Evolutionary conservation across 2,888 invertebrate species (phyloP), one percentile per base, ranked within the genome.

Genomic region (Slavum lentiscoides): DNA sequence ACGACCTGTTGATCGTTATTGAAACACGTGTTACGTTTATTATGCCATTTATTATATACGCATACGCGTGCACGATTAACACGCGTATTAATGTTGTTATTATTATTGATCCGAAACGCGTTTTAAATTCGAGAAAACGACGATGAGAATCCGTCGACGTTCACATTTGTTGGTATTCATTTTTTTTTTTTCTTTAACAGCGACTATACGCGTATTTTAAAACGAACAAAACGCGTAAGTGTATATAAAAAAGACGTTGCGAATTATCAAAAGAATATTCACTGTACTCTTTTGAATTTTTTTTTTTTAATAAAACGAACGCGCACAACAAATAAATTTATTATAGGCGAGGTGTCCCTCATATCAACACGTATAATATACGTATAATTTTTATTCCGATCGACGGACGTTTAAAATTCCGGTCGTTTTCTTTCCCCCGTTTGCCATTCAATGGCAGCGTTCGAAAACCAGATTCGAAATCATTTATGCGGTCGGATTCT

Each of bases 401-500:
- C 58, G 30, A 30, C 1, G 39, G 39, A 58, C 39, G 58, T 75
- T 75, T 39, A 66, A 58, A 75, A 75, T 75, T 75, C 66, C 23
- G 0, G 17, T 37, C 13, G 3, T 4, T 30, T 37, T 66, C 55
- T 64, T 37, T 64, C 58, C 23, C n/a, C 8, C 3, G 8, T n/a
- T 59, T 58, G 61, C 19, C 49, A 17, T 43, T 49, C 37, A 76
- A 69, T 21, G 49, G 62, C 15, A 11, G 39, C 62, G 6, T 77
- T 77, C 53, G 62, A 77, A 69, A 80, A 72, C 62, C 64, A 39
- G 53, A 64, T 80, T 72, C 43, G 55, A 49, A 49, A 58, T 62
- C 70, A 55, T 72, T 70, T 72, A 80, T 43, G 9, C 43, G 70
- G 70, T 80, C 70, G 70, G 43, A 70, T 80, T 80, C 64, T 64